A percentile compares a stretch with the other conserved stretches of the same genome.
Conservation (phyloP, 2,113 vertebrate species). For the Blennius ocellaris region DNA sequence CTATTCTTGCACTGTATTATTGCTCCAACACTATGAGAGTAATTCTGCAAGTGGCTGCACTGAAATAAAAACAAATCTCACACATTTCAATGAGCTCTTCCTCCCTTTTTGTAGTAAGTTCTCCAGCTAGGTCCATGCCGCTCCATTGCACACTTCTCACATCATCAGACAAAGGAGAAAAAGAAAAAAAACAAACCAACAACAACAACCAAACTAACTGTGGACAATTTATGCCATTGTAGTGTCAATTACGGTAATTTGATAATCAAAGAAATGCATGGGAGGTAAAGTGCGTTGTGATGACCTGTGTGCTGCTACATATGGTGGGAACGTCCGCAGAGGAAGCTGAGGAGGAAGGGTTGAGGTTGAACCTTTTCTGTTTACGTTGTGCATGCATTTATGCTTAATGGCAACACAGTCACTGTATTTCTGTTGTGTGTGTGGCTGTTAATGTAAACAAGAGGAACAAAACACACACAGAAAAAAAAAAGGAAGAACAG, state of each 20-base stretch:
- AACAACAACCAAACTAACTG: constrained; percentile 17
- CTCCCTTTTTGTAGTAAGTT: constrained; percentile 10
- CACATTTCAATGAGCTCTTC: constrained; percentile 13
- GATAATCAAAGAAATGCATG: constrained; percentile 23
- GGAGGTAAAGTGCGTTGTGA: constrained; percentile 66
- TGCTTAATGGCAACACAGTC: constrained; percentile 36
- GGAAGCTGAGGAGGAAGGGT: constrained; percentile 22
- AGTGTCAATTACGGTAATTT: constrained; percentile 25
- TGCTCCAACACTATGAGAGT: too few relatives aligned
- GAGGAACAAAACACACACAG: too few relatives aligned
- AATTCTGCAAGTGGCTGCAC: not conserved
- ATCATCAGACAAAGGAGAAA: not conserved
- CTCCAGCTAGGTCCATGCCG: constrained; percentile 23
- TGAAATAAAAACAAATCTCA: constrained; percentile 26
- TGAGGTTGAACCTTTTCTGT: constrained; percentile 17
- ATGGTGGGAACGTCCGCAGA: constrained; percentile 24
- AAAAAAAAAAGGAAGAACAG: constrained; percentile 51
- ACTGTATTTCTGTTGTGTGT: constrained; percentile 14
- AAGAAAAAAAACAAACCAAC: too few relatives aligned
- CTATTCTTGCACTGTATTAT: too few relatives aligned
- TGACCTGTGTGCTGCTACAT: constrained; percentile 59
- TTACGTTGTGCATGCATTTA: constrained; percentile 53
- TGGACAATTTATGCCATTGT: constrained; percentile 34
- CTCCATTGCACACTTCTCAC: constrained; percentile 59
- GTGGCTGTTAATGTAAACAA: constrained; percentile 47